These are phyloP conservation scores for Zeugodacus cucurbitae DNA, from an alignment of 1,140 invertebrate genomes.

Conservation along the genomic window DNA sequence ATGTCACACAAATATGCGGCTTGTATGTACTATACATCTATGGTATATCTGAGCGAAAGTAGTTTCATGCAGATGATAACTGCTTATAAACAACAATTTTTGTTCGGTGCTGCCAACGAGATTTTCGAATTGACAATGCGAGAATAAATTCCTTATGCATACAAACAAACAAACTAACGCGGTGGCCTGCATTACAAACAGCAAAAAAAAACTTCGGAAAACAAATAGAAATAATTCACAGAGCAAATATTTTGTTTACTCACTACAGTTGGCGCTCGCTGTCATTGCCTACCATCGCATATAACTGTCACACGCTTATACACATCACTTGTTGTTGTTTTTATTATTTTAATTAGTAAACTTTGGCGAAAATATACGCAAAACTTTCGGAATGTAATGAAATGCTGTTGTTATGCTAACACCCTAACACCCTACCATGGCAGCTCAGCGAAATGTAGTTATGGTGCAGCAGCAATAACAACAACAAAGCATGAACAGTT, in stretches of 20 bases:
- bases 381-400: constrained; percentile 9
- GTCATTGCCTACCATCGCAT: neutral
- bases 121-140: neutral
- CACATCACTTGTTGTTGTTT: neutral
- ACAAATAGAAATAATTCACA: neutral
- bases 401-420: constrained; percentile 2
- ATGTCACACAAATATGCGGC: neutral
- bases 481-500: neutral
- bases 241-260: neutral
- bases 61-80: neutral
- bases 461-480: neutral
- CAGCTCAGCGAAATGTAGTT: neutral
- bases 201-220: neutral
- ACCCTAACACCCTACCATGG: too few relatives aligned
- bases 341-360: constrained; percentile 29
- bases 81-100: neutral
- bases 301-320: neutral
- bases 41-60: neutral
- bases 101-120: neutral
- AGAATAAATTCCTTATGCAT: neutral
- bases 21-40: too few relatives aligned
- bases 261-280: neutral
- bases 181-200: neutral
- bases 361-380: neutral
- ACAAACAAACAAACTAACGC: neutral